Conservation (phyloP, 1,140 invertebrate genomes). For the Lysiphlebus fabarum region DNA sequence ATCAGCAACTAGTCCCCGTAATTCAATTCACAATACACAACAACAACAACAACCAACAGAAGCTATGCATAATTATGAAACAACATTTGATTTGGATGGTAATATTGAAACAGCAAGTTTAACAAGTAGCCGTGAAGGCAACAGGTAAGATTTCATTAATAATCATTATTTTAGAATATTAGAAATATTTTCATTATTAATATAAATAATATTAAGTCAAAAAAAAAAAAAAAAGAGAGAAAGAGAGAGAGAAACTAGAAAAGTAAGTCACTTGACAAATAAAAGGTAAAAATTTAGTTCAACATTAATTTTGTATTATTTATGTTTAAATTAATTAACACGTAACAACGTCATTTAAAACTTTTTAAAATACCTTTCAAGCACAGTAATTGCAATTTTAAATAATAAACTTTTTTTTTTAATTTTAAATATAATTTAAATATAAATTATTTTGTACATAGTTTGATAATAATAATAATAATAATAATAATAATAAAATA, state of each 20-base stretch:
- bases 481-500: no score
- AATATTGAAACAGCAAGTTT: constrained; percentile 74
- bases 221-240: no score
- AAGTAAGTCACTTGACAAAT: no score
- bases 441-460: no score
- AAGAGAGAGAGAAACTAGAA: no score
- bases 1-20: constrained; percentile 35
- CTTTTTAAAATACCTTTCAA: no score
- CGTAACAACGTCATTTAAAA: no score
- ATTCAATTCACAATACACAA: constrained; percentile 37
- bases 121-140: constrained; percentile 64
- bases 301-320: no score
- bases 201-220: neutral
- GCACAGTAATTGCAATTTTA: neutral
- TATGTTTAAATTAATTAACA: no score
- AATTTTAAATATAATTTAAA: neutral
- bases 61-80: constrained; percentile 71
- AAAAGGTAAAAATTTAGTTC: no score
- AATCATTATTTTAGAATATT: neutral
- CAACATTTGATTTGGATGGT: constrained; percentile 77
- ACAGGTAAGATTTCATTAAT: constrained; percentile 55
- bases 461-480: no score
- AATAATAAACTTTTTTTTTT: neutral
- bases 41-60: constrained; percentile 20
- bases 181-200: neutral